Conservation (phyloP, 1,140 invertebrate species). For the Drosophila truncata region DNA sequence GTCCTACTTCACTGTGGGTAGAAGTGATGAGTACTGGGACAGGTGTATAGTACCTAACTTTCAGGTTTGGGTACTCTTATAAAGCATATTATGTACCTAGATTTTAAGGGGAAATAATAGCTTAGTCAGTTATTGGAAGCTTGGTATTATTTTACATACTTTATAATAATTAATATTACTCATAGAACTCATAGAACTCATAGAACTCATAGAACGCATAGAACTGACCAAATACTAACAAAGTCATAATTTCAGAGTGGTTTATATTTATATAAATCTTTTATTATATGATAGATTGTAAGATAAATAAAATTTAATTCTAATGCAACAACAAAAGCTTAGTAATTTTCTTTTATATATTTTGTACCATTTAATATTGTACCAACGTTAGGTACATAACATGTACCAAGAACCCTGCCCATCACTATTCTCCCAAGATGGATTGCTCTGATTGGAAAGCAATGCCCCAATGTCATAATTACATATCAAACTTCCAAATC, state of each 20-base stretch:
- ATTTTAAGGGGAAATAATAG: neutral
- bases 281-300: no score
- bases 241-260: neutral
- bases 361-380: neutral
- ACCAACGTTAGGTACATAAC: neutral
- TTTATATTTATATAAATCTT: no score
- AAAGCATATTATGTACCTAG: no score
- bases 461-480: constrained; percentile 50
- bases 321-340: no score
- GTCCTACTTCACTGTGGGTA: neutral
- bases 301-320: no score
- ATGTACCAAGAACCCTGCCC: neutral
- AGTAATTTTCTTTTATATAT: neutral
- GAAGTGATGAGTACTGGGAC: neutral
- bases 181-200: no score
- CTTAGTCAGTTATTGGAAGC: no score
- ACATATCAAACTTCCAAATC: constrained; percentile 40
- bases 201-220: no score
- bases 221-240: neutral
- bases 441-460: constrained; percentile 28
- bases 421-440: neutral
- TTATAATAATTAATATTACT: neutral
- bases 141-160: neutral
- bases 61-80: neutral
- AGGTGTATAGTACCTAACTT: neutral